These are phyloP conservation scores for Megathymus violae DNA, from an alignment of 1,140 invertebrate species.

Conservation along the genomic window DNA sequence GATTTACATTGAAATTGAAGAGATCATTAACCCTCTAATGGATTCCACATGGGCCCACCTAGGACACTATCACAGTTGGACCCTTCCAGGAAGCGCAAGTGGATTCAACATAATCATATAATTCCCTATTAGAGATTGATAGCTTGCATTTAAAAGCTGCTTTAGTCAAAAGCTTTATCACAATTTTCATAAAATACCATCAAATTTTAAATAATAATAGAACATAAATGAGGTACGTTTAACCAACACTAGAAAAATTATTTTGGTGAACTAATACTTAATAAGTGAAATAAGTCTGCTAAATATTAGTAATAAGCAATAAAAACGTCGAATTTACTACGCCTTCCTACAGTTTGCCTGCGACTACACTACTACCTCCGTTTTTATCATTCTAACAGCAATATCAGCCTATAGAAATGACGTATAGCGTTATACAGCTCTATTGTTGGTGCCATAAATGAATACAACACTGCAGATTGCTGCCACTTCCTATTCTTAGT, in stretches of 20 bases:
- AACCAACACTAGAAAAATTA: conserved; percentile 66
- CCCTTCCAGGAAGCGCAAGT: background rate
- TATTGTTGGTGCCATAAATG: background rate
- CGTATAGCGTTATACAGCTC: background rate
- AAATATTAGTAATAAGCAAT: conserved; percentile 56
- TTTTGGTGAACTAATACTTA: conserved; percentile 80
- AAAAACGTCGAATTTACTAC: conserved; percentile 8
- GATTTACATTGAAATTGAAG: background rate
- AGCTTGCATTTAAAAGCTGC: background rate
- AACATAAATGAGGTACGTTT: conserved; percentile 49
- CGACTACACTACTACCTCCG: conserved; percentile 1
- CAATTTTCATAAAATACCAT: conserved; percentile 54
- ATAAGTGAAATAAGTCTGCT: conserved; percentile 56
- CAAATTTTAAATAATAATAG: conserved; percentile 39
- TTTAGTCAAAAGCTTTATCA: conserved; percentile 43
- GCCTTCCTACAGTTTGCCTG: background rate
- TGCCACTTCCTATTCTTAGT: background rate
- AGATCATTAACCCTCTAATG: background rate
- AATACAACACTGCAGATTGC: background rate
- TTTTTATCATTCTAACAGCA: conserved; percentile 11
- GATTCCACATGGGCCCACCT: background rate
- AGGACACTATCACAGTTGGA: background rate
- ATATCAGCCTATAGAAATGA: background rate
- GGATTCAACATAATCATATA: background rate
- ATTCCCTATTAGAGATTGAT: conserved; percentile 25